Evolutionary conservation across 1,140 invertebrate species (phyloP), one percentile per base, ranked within the genome.

Genomic region (Heliconius nattereri): DNA sequence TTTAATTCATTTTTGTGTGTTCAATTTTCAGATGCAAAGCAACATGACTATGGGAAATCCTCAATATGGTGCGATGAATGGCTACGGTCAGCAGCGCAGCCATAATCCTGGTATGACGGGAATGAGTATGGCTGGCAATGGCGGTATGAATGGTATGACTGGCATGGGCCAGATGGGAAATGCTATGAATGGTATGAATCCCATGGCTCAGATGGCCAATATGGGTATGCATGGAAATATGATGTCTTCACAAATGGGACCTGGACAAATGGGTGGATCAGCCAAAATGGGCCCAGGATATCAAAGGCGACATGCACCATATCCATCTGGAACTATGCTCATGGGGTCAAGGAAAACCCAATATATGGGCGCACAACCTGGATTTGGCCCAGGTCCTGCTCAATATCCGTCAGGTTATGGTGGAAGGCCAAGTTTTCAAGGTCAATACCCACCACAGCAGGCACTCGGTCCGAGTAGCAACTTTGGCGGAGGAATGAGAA

Each of bases 281-380:
- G 95, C 92, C 20, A 96, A 96, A 94, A 96, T 96, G 95, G 96
- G 91, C 7, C 94, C 94, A 7, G 93, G 91, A 54, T 95, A 95
- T 75, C 95, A 95, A 72, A 95, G 97, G 83, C 95, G 97, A 86
- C 95, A 97, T 91, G 95, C 97, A 29, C 97, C 97, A 0, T 98
- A 98, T 93, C 97, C 97, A 3, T 96, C 96, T 74, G 97, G 97
- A 9, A 96, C 96, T 35, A 97, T 98, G 96, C 96, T 98, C 86
- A 97, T 97, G 96, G 95, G 96, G 45, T 97, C 98, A 86, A 97
- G 98, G 88, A 95, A 97, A 80, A 94, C 91, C 80, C 95, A 94
- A 87, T 95, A 95, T 74, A 94, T 94, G 82, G 90, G 92, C 40
- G 89, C 89, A 13, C 95, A 96, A 90, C 95, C 95, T 74, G 94